These are phyloP conservation scores for Elgaria multicarinata DNA, from an alignment of 2,113 vertebrate genomes.

Conservation along the genomic window DNA sequence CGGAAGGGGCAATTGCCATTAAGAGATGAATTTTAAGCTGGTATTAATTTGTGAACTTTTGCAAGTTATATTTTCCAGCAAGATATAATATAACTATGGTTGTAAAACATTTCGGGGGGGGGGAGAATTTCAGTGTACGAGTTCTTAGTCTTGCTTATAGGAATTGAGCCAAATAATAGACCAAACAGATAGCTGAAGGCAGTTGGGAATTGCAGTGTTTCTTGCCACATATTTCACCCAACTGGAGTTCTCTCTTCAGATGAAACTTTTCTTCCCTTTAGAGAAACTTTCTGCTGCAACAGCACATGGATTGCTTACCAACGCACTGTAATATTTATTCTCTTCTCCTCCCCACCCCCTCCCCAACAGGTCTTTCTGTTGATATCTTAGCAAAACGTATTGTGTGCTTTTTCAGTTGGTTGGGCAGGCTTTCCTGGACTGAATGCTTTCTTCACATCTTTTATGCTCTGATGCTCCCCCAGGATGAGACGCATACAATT, in stretches of 20 bases:
- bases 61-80: too few species aligned
- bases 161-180: background rate
- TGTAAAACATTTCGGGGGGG: background rate
- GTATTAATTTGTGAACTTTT: too few species aligned
- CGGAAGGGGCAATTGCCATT: too few species aligned
- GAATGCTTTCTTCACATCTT: slow-evolving; percentile 53
- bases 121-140: background rate
- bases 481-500: slow-evolving; percentile 52
- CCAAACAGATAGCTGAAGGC: background rate
- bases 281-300: background rate
- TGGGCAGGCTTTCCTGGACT: slow-evolving; percentile 35
- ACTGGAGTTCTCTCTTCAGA: background rate
- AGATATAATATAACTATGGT: too few species aligned
- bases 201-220: background rate
- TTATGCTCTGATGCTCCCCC: slow-evolving; percentile 52
- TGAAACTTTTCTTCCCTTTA: background rate
- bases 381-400: slow-evolving; percentile 18
- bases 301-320: background rate
- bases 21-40: too few species aligned
- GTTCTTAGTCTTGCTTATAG: background rate
- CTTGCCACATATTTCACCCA: background rate
- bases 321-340: background rate
- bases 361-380: slow-evolving; percentile 9
- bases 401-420: background rate
- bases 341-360: background rate